Evolutionary conservation across 2,113 vertebrate genomes (phyloP), one percentile per base, ranked within the genome.

Genomic region (Forbesichthys papilliferus): DNA sequence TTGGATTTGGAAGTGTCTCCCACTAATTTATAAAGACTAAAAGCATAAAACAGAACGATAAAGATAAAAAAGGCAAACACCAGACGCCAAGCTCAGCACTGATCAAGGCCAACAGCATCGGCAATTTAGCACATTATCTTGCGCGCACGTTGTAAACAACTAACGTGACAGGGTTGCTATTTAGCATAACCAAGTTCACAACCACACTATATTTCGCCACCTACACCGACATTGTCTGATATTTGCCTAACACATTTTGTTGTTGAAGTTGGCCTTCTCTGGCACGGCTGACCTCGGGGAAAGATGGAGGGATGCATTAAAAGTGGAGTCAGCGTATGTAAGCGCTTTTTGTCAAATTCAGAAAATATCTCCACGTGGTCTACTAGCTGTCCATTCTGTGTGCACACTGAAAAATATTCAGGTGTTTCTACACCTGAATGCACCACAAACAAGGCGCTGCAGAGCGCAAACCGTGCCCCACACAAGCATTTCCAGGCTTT

Each of bases 31-130:
- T 54, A 64, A 66, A 49, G 46, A 53, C 20, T 58, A 58, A 34
- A 1, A 46, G 18, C 69, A 58, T 36, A 51, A 74, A n/a, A 69
- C 55, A 52, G 75, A 66, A 33, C 36, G 36, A 0, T n/a, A 34
- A 66, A 64, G 34, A 54, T n/a, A 54, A n/a, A 61, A 66, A 67
- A 75, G n/a, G 55, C 11, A 60, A 75, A 57, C 66, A 48, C 18
- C 20, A 66, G n/a, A 14, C 1, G 4, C 13, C 10, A 13, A 51
- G 49, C 10, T 34, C 18, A 48, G 47, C 16, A 46, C 57, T 20
- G 53, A 72, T 59, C 64, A 66, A 66, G 69, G 53, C 62, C 36
- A 55, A 42, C 60, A 56, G 36, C 8, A 47, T n/a, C 20, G 11
- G 18, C 67, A 68, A 34, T 69, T 27, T 20, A 11, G 60, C 73